These are phyloP conservation scores for Diploscapter pachys DNA, from an alignment of 1,140 invertebrate genomes.

Conservation along the genomic window DNA sequence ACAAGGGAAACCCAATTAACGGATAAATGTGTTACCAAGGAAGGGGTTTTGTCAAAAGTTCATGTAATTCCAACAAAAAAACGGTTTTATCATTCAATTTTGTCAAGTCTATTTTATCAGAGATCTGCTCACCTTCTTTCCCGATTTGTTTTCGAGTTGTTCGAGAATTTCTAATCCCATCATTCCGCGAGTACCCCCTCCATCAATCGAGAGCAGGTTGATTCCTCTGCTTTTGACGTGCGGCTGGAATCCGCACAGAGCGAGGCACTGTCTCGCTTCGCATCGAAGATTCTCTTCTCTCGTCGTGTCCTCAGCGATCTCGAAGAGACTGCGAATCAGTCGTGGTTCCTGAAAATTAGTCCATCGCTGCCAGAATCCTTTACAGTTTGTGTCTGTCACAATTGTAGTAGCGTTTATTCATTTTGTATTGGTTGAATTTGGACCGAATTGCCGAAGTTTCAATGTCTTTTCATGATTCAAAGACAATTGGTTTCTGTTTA, in stretches of 20 bases:
- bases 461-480: no score
- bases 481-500: no score
- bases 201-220: constrained; percentile 80
- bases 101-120: no score
- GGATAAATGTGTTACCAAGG: no score
- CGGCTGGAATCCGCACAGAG: constrained; percentile 26
- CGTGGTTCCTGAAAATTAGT: constrained; percentile 21
- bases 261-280: constrained; percentile 24
- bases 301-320: constrained; percentile 8
- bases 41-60: no score
- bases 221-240: constrained; percentile 63
- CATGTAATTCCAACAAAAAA: no score
- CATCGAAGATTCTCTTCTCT: constrained; percentile 20
- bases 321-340: constrained; percentile 27
- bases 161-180: constrained; percentile 53
- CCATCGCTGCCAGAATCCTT: background rate
- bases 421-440: background rate
- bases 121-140: constrained; percentile 60
- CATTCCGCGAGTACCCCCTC: constrained; percentile 72
- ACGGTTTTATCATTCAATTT: no score
- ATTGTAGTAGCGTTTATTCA: background rate
- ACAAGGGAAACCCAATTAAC: no score
- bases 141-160: constrained; percentile 43
- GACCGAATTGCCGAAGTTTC: constrained; percentile 20
- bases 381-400: background rate